A percentile compares a stretch with the other conserved stretches of the same genome.
Evolutionary conservation across 1,140 invertebrate species (phyloP).

Genomic region (Oncopodura yosiiana): DNA sequence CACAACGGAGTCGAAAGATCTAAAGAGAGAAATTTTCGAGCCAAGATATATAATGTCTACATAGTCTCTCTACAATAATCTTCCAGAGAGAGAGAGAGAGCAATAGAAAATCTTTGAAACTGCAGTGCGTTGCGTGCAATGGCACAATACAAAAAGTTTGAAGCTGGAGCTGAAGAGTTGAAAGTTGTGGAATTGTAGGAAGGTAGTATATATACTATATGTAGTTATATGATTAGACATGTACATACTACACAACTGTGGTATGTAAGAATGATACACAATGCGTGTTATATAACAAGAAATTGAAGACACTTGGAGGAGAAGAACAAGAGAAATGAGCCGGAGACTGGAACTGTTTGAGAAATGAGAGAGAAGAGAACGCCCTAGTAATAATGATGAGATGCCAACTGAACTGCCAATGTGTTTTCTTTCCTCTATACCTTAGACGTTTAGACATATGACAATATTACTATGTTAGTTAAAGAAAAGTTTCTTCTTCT

Average conservation of each 20-base stretch:
- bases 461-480: not conserved
- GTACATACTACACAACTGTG: not conserved
- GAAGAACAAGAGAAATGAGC: slow-evolving; percentile 4
- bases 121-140: too few species aligned
- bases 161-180: too few species aligned
- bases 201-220: too few species aligned
- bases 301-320: not conserved
- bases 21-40: not conserved
- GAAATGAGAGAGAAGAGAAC: slow-evolving; percentile 3
- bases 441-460: not conserved
- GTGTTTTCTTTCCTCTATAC: not conserved
- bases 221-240: too few species aligned
- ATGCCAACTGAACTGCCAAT: not conserved
- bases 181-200: too few species aligned
- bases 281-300: too few species aligned
- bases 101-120: not conserved
- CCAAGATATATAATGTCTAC: not conserved
- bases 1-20: not conserved
- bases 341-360: not conserved
- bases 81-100: not conserved
- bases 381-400: slow-evolving; percentile 10
- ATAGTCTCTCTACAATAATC: slow-evolving; percentile 1
- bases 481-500: not conserved
- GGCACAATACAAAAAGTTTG: too few species aligned
- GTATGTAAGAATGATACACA: not conserved